Evolutionary conservation across 2,113 vertebrate species (phyloP).

Genomic region (Gymnorhina tibicen): DNA sequence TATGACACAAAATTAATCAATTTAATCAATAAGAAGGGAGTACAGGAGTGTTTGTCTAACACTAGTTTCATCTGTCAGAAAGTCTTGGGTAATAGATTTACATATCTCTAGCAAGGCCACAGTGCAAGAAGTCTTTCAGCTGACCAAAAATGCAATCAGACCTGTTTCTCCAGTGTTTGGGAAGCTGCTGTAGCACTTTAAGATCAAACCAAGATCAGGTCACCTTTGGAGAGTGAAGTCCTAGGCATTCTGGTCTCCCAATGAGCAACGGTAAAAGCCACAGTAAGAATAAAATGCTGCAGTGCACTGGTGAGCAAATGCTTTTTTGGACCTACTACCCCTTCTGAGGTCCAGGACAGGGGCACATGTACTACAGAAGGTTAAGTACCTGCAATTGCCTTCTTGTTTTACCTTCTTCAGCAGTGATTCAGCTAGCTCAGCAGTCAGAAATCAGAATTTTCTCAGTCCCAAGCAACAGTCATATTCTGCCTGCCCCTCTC

Average conservation of each 20-base stretch:
- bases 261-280: not conserved
- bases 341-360: not conserved
- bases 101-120: not conserved
- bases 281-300: not conserved
- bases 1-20: not conserved
- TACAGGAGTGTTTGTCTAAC: not conserved
- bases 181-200: not conserved
- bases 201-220: not conserved
- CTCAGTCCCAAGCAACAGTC: not conserved
- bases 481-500: not conserved
- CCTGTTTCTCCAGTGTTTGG: not conserved
- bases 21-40: not conserved
- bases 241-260: not conserved
- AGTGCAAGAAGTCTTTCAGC: not conserved
- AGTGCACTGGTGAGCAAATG: accelerated
- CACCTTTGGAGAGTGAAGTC: not conserved
- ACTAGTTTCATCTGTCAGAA: not conserved
- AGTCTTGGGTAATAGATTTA: not conserved
- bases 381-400: not conserved
- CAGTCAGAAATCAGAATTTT: not conserved
- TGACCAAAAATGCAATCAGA: not conserved
- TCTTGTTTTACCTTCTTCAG: not conserved
- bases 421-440: not conserved
- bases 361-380: not conserved
- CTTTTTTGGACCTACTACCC: not conserved